A percentile compares a stretch with the other conserved stretches of the same genome.
Conservation (phyloP, 2,888 invertebrate species). For the Lithosia quadra region DNA sequence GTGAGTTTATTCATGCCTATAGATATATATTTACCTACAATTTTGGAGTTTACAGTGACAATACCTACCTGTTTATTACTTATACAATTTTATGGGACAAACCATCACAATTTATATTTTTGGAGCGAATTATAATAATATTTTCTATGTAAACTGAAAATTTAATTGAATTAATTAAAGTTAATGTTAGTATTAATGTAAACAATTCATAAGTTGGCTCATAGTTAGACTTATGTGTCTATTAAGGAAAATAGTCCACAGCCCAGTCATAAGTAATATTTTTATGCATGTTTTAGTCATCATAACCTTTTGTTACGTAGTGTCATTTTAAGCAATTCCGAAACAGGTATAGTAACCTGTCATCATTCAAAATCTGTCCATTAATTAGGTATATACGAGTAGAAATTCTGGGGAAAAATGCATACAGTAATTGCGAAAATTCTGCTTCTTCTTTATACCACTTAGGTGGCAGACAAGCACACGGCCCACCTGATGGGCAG, state of each 20-base stretch:
- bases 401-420: background rate
- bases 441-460: no score
- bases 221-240: background rate
- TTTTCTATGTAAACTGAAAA: background rate
- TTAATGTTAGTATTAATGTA: background rate
- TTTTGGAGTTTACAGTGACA: background rate
- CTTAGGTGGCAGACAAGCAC: no score
- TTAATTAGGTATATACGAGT: background rate
- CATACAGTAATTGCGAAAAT: background rate
- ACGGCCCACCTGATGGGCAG: no score
- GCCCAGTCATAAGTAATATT: background rate
- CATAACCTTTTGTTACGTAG: background rate
- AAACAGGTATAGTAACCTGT: background rate
- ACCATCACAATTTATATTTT: background rate
- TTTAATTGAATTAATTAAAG: background rate
- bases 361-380: background rate
- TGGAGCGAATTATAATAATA: background rate
- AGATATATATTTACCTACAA: background rate
- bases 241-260: conserved; percentile 1
- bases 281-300: background rate
- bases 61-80: background rate
- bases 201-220: background rate
- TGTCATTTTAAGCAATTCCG: background rate
- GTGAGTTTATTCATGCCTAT: background rate
- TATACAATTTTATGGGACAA: background rate